These are phyloP conservation scores for Sarcophaga subvicina DNA, from an alignment of 2,888 invertebrate genomes.

Conservation along the genomic window DNA sequence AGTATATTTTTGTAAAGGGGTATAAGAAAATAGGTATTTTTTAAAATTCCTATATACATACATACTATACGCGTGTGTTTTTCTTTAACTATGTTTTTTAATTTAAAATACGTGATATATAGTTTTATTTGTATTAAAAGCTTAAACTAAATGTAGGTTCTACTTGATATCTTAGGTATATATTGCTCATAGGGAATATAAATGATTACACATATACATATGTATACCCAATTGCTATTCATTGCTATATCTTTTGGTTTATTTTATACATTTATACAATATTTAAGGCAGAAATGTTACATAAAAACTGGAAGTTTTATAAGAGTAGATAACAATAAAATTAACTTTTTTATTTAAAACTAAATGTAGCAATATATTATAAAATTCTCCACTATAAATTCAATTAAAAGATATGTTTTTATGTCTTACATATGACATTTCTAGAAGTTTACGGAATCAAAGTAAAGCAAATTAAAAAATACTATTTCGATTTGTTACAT, in stretches of 20 bases:
- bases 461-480: neutral
- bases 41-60: constrained; percentile 37
- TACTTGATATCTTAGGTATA: constrained; percentile 39
- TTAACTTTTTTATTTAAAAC: constrained; percentile 16
- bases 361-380: constrained; percentile 30
- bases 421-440: constrained; percentile 13
- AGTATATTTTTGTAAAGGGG: constrained; percentile 55
- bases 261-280: constrained; percentile 50
- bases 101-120: neutral
- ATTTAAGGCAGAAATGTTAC: constrained; percentile 69
- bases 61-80: constrained; percentile 7
- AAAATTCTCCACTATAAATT: constrained; percentile 15
- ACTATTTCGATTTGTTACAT: no score
- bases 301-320: constrained; percentile 58
- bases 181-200: constrained; percentile 48
- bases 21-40: constrained; percentile 64
- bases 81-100: neutral
- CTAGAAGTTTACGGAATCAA: neutral
- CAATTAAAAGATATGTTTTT: constrained; percentile 59
- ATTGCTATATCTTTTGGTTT: constrained; percentile 20
- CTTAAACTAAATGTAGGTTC: constrained; percentile 44
- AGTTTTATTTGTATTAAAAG: constrained; percentile 42
- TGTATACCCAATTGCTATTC: constrained; percentile 26
- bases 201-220: neutral
- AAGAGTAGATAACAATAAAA: constrained; percentile 37